phyloP scores from a whole-genome alignment of 2,888 invertebrate genomes.

The Mesorhabditis sp. region DNA sequence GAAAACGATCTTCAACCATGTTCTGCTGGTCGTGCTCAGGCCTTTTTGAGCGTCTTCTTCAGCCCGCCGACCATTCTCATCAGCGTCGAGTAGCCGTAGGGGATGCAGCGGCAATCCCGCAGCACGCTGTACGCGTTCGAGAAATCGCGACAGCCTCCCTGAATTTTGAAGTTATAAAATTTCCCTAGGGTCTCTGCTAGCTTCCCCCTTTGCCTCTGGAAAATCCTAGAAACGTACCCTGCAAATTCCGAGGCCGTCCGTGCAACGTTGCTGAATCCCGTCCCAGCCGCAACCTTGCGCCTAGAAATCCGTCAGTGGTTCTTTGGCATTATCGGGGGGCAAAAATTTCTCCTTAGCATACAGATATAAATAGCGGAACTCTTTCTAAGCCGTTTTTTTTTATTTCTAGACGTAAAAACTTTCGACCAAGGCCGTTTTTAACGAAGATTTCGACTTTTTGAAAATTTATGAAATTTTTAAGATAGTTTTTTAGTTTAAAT shows the following conservation, averaged over 20 bases:
- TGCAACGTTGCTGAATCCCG: conserved; percentile 13
- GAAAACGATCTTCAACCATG: too few species aligned
- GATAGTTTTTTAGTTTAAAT: too few species aligned
- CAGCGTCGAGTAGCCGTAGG: conserved; percentile 17
- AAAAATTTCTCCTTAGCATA: too few species aligned
- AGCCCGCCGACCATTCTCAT: conserved; percentile 14
- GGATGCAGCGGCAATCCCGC: conserved; percentile 12
- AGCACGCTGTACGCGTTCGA: not conserved
- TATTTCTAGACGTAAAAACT: too few species aligned
- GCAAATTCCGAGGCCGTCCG: conserved; percentile 16
- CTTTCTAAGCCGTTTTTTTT: too few species aligned
- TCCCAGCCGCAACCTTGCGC: conserved; percentile 17
- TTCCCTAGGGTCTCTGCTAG: too few species aligned
- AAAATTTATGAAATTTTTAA: too few species aligned
- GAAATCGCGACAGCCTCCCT: conserved; percentile 20
- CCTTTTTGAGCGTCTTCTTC: not conserved
- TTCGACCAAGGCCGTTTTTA: too few species aligned
- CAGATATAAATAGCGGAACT: too few species aligned
- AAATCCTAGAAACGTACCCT: conserved; percentile 17
- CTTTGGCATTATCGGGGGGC: too few species aligned
- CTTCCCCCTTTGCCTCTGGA: not conserved
- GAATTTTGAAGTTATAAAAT: not conserved
- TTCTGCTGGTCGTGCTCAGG: not conserved
- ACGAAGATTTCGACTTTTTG: too few species aligned
- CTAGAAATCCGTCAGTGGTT: conserved; percentile 7